phyloP scores from a whole-genome alignment of 2,797 vertebrate genomes.

The Pipistrellus kuhlii region DNA sequence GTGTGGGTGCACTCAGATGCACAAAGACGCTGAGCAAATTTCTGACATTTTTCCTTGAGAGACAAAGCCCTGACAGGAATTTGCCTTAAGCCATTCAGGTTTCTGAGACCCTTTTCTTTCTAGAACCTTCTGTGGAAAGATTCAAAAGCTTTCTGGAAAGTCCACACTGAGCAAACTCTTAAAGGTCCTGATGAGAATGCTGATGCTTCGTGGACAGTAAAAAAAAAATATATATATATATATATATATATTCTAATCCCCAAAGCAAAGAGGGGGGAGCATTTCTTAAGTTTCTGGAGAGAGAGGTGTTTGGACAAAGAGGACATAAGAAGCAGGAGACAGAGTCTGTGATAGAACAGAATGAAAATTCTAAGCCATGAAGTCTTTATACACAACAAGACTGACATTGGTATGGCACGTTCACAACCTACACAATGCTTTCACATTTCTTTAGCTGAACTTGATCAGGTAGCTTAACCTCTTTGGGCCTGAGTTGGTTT shows the following conservation, averaged over 20 bases:
- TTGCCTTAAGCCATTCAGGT: neutral
- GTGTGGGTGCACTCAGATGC: slow-evolving; percentile 55
- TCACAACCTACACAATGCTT: neutral
- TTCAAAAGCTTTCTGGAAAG: slow-evolving; percentile 18
- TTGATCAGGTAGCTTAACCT: neutral
- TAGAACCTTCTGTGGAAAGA: neutral
- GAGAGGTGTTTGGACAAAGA: slow-evolving; percentile 6
- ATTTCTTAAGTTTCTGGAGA: neutral
- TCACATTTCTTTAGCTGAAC: neutral
- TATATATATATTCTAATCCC: neutral
- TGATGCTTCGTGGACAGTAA: neutral
- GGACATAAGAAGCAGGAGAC: neutral
- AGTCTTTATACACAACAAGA: neutral
- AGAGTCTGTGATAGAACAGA: neutral
- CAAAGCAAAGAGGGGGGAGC: neutral
- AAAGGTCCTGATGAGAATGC: neutral
- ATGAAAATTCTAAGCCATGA: neutral
- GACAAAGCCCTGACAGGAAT: slow-evolving; percentile 9
- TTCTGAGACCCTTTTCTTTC: slow-evolving; percentile 16
- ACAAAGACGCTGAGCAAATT: slow-evolving; percentile 49
- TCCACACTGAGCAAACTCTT: neutral
- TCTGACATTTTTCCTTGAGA: slow-evolving; percentile 56
- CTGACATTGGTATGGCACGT: neutral
- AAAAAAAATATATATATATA: neutral
- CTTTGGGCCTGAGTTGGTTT: neutral